Percentiles rank a stretch among this genome's conserved stretches.
These are phyloP conservation scores for Amiota minor DNA, from an alignment of 2,888 invertebrate species.

Conservation along the genomic window DNA sequence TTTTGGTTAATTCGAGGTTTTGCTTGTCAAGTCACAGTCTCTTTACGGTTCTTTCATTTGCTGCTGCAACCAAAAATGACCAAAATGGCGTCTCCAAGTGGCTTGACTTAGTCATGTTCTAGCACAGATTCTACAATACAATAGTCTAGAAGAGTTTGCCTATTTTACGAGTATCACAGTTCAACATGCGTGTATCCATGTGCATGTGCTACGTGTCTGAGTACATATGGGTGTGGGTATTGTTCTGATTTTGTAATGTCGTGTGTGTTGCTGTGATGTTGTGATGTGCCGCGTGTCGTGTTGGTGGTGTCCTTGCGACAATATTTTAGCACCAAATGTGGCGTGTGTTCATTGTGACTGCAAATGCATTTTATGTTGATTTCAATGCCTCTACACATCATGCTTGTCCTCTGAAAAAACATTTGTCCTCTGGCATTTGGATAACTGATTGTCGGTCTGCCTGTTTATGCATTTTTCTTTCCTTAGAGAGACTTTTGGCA, in stretches of 20 bases:
- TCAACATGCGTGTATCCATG: too few species aligned
- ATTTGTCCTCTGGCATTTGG: slow-evolving; percentile 9
- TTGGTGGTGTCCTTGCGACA: slow-evolving; percentile 1
- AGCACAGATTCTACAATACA: too few species aligned
- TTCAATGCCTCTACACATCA: not conserved
- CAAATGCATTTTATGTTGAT: slow-evolving; percentile 43
- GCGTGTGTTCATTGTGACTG: slow-evolving; percentile 17
- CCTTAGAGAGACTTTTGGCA: not conserved
- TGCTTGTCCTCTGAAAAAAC: not conserved
- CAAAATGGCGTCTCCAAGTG: too few species aligned
- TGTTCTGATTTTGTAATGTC: not conserved
- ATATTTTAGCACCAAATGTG: slow-evolving; percentile 4
- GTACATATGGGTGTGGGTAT: slow-evolving; percentile 19
- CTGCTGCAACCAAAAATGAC: not conserved
- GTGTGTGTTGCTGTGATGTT: too few species aligned
- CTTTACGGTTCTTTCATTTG: slow-evolving; percentile 9
- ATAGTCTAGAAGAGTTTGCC: too few species aligned
- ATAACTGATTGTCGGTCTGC: too few species aligned
- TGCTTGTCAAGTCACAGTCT: slow-evolving; percentile 60
- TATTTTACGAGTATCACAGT: too few species aligned
- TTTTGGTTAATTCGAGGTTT: slow-evolving; percentile 72
- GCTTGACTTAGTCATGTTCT: too few species aligned
- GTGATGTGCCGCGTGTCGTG: too few species aligned
- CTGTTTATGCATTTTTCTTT: too few species aligned
- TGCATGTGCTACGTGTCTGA: not conserved